phyloP scores from a whole-genome alignment of 2,888 invertebrate species.

The Drosophila atroscutellata region DNA sequence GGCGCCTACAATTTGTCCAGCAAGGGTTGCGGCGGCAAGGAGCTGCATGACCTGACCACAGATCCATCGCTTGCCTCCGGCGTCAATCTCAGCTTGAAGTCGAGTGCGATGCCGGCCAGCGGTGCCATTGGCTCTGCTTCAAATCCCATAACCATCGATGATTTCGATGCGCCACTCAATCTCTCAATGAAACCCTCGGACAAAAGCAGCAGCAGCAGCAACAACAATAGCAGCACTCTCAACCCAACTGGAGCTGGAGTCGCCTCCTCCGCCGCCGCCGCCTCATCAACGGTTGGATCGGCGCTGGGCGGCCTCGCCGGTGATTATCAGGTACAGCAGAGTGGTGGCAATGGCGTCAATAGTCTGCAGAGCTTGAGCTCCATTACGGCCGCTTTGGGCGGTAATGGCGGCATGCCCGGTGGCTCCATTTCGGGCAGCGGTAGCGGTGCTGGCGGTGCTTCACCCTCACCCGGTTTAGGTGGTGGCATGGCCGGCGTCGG shows the following conservation, averaged over 20 bases:
- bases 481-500: constrained; percentile 50
- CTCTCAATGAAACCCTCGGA: constrained; percentile 90
- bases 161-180: constrained; percentile 92
- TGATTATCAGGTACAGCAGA: constrained; percentile 59
- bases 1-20: constrained; percentile 85
- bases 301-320: constrained; percentile 47
- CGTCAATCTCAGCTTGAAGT: constrained; percentile 84
- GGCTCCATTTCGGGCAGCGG: constrained; percentile 72
- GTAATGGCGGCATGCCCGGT: constrained; percentile 67
- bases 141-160: constrained; percentile 86
- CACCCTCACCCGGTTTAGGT: constrained; percentile 60
- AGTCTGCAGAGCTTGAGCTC: constrained; percentile 85
- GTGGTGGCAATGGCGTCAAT: constrained; percentile 71
- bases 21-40: constrained; percentile 78
- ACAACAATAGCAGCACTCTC: constrained; percentile 19
- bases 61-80: constrained; percentile 77
- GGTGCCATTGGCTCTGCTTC: constrained; percentile 80
- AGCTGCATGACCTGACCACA: constrained; percentile 81
- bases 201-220: constrained; percentile 63
- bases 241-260: constrained; percentile 21
- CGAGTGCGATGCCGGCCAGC: constrained; percentile 52
- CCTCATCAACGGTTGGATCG: constrained; percentile 19
- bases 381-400: constrained; percentile 84
- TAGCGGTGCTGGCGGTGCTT: constrained; percentile 62
- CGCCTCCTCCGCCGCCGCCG: neutral